Base-by-base conservation (phyloP, 1,140 invertebrate species). In the Chelonus insularis region DNA sequence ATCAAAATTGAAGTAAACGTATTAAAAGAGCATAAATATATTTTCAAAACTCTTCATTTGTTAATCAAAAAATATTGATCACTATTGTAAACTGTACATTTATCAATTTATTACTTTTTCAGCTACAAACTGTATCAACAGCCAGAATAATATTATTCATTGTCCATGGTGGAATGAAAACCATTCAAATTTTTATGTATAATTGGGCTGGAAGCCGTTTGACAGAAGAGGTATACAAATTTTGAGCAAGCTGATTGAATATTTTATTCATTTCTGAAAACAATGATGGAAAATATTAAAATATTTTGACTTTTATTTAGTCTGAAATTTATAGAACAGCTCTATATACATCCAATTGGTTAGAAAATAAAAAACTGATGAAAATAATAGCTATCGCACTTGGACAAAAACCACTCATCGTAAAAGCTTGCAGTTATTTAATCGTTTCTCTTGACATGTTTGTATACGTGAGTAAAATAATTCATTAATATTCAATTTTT, bases 361-460 rank as follows among this genome's bases (percentile, higher is more conserved):
- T 34, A 7, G 34, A 51, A 18, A 58, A 63, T 11, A 50, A 18
- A 18, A 1, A 8, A 4, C 52, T 65, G 1, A 57, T 23, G 21
- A 63, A 18, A 4, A 63, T 62, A 34, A 9, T 72, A 5, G 6
- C 65, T 0, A 56, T 72, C 5, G 51, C 69, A 5, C 47, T 72
- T 1, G 57, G 56, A 32, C 69, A 72, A 32, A 68, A 60, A 36
- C 64, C 67, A 9, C 36, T 72, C 0, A 16, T 56, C n/a, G 11
- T 72, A 9, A 67, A 14, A 37, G 68, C 63, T 4, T 61, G 57
- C 18, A 56, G 50, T 1, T 64, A 65, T 45, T 66, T 67, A 50
- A 14, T 14, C 8, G 52, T 72, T 23, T 60, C 66, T 7, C 12
- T 70, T 14, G 61, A 70, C 14, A 57, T 67, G 34, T 72, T 72